These are phyloP conservation scores for Myathropa florea DNA, from an alignment of 2,888 invertebrate genomes.

Conservation along the genomic window DNA sequence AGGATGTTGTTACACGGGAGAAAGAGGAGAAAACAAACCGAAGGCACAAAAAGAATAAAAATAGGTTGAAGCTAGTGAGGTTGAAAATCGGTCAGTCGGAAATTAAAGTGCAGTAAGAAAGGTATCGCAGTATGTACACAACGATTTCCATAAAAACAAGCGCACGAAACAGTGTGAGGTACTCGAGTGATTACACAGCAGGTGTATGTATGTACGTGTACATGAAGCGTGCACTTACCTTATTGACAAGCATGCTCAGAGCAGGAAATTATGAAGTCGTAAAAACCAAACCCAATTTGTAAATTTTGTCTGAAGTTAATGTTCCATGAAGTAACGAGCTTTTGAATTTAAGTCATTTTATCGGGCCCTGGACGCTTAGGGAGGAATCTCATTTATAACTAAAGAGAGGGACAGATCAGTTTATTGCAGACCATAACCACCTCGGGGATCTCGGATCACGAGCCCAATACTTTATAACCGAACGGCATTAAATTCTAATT, in stretches of 20 bases:
- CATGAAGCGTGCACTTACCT: neutral
- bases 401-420: neutral
- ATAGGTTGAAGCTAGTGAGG: neutral
- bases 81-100: neutral
- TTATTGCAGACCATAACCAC: no score
- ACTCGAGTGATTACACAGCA: neutral
- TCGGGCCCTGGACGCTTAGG: neutral
- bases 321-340: neutral
- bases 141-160: neutral
- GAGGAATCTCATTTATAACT: neutral
- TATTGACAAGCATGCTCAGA: neutral
- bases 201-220: neutral
- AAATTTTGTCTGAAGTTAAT: neutral
- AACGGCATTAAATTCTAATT: neutral
- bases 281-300: neutral
- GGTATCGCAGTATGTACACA: neutral
- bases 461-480: neutral
- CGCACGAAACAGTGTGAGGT: neutral
- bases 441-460: neutral
- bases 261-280: neutral
- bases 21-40: neutral
- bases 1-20: neutral
- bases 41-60: neutral
- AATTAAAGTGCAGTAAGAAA: neutral
- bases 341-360: neutral